A percentile compares a stretch with the other conserved stretches of the same genome.
Evolutionary conservation across 2,113 vertebrate species (phyloP).

Genomic region (Polypterus bichir): DNA sequence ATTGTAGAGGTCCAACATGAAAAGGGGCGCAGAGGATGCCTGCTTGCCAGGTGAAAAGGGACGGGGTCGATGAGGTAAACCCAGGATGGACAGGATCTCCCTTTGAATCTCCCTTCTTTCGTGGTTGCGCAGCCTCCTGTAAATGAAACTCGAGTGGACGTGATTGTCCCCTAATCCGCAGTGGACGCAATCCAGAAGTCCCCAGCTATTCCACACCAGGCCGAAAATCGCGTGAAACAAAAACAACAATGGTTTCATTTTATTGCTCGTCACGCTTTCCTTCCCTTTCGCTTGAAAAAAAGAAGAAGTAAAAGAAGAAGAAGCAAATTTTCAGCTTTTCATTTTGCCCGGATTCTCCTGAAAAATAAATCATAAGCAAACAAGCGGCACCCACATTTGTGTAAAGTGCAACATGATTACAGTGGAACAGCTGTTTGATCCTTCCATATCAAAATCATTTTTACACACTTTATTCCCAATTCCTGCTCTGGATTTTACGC

Average conservation of each 20-base stretch:
- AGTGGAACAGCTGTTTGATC: too few species aligned
- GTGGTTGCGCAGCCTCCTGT: slow-evolving; percentile 91
- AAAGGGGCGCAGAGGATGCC: slow-evolving; percentile 90
- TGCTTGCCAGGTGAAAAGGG: slow-evolving; percentile 92
- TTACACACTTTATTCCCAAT: too few species aligned
- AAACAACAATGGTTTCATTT: slow-evolving; percentile 66
- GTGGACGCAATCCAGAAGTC: slow-evolving; percentile 65
- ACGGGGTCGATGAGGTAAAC: slow-evolving; percentile 89
- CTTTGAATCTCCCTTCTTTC: slow-evolving; percentile 94
- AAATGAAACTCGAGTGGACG: slow-evolving; percentile 97
- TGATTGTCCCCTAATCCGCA: slow-evolving; percentile 84
- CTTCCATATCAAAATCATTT: too few species aligned
- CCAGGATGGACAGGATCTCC: slow-evolving; percentile 97
- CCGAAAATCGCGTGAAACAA: slow-evolving; percentile 56
- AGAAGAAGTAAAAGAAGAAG: not conserved
- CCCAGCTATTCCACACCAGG: slow-evolving; percentile 76
- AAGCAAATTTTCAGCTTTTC: not conserved
- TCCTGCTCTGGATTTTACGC: too few species aligned
- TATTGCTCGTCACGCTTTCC: slow-evolving; percentile 18
- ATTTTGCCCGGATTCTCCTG: not conserved
- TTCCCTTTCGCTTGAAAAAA: not conserved
- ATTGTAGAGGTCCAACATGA: slow-evolving; percentile 98
- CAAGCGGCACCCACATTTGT: too few species aligned
- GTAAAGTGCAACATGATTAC: too few species aligned
- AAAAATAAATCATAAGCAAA: too few species aligned